phyloP scores from a whole-genome alignment of 2,888 invertebrate species.

The Eremobia ochroleuca region DNA sequence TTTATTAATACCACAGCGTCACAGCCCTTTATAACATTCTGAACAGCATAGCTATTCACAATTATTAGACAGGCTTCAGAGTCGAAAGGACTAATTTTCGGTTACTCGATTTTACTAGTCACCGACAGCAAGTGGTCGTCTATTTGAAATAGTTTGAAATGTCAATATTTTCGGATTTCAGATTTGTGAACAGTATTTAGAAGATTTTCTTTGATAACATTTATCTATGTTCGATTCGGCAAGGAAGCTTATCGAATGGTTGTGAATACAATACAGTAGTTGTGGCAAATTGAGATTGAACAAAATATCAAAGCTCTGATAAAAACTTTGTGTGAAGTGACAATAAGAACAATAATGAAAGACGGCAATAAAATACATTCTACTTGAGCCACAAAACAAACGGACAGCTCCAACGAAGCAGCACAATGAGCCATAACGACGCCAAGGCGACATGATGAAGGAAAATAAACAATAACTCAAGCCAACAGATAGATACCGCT shows the following conservation, averaged over 20 bases:
- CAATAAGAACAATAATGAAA: slow-evolving; percentile 17
- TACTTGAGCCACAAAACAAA: slow-evolving; percentile 31
- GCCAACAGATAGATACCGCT: slow-evolving; percentile 78
- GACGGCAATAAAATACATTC: slow-evolving; percentile 28
- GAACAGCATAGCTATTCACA: not conserved
- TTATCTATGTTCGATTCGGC: not conserved
- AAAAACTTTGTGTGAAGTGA: slow-evolving; percentile 4
- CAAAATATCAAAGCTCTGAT: not conserved
- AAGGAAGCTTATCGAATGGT: not conserved
- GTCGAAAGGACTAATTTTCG: not conserved
- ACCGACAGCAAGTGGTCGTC: not conserved
- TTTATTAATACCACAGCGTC: slow-evolving; percentile 17
- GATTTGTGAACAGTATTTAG: too few relatives aligned
- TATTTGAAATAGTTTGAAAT: not conserved
- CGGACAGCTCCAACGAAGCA: slow-evolving; percentile 24
- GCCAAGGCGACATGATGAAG: slow-evolving; percentile 68
- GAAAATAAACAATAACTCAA: slow-evolving; percentile 83
- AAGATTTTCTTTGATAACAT: not conserved
- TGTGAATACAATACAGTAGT: not conserved
- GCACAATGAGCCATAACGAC: slow-evolving; percentile 63
- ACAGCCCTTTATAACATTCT: not conserved
- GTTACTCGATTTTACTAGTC: not conserved
- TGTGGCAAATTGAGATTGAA: not conserved
- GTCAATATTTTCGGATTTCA: not conserved
- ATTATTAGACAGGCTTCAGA: not conserved